Conservation (phyloP, 2,888 invertebrate species). For the Fragum sueziense region DNA sequence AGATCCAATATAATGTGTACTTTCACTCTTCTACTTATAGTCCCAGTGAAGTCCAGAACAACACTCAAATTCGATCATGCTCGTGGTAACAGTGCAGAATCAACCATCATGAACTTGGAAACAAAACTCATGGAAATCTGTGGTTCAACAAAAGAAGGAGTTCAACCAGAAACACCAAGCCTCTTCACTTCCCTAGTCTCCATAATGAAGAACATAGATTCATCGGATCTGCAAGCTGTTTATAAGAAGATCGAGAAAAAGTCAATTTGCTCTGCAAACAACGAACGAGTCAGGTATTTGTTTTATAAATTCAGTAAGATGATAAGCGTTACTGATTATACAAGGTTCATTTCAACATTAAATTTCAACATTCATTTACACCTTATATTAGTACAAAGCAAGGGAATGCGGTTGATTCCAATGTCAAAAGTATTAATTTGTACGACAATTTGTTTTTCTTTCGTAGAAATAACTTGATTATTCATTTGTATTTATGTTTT, state of each 20-base stretch:
- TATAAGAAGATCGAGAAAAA: constrained; percentile 64
- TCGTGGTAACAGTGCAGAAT: constrained; percentile 24
- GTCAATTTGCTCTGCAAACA: constrained; percentile 67
- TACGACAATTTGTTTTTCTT: no score
- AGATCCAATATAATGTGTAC: no score
- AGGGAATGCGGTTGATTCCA: no score
- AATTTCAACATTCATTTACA: no score
- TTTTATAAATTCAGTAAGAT: no score
- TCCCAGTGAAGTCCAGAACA: not conserved
- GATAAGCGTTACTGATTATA: no score
- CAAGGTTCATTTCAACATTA: no score
- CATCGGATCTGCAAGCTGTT: constrained; percentile 75
- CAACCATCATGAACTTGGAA: constrained; percentile 53
- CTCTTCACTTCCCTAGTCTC: constrained; percentile 83
- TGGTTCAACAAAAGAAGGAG: constrained; percentile 74
- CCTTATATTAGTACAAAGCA: no score
- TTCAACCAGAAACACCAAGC: constrained; percentile 82
- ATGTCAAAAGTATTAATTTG: no score
- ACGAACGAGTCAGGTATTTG: constrained; percentile 68
- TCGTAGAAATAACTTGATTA: no score
- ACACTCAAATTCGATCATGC: constrained; percentile 68
- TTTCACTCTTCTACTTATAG: not conserved
- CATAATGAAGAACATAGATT: constrained; percentile 80
- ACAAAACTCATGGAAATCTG: constrained; percentile 72
- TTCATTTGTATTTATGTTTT: no score